phyloP scores from a whole-genome alignment of 2,113 vertebrate species.

The Burhinus bistriatus region DNA sequence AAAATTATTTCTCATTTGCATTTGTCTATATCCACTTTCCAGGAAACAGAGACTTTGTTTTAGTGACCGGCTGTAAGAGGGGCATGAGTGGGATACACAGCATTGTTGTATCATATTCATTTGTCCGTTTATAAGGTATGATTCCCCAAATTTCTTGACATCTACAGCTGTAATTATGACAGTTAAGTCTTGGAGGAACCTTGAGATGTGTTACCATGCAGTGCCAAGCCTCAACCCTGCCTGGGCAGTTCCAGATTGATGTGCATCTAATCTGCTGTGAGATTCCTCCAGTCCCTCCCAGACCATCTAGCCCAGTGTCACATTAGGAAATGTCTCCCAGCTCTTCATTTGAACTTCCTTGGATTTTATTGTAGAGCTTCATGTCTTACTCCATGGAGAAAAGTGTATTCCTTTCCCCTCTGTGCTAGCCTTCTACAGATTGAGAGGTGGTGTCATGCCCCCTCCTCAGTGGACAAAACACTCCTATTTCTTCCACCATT shows the following conservation, averaged over 20 bases:
- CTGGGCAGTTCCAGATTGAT: background rate
- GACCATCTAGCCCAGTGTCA: background rate
- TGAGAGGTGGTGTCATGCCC: background rate
- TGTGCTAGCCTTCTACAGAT: background rate
- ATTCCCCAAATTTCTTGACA: background rate
- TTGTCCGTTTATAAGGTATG: background rate
- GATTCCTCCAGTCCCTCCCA: background rate
- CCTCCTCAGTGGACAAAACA: background rate
- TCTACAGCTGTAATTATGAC: background rate
- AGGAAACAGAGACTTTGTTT: background rate
- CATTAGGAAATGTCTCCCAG: background rate
- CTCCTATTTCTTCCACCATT: background rate
- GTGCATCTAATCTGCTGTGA: background rate
- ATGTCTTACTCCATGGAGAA: background rate
- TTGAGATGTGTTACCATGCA: background rate
- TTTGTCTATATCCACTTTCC: background rate
- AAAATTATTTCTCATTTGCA: background rate
- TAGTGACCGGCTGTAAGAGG: background rate
- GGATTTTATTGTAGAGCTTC: background rate
- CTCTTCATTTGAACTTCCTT: background rate
- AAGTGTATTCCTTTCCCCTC: accelerated
- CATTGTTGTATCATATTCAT: background rate
- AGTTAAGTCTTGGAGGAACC: background rate
- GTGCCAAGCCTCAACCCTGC: background rate
- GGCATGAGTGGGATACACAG: background rate